Percentiles rank a stretch among this genome's conserved stretches.
Evolutionary conservation across 2,113 vertebrate species (phyloP).

Genomic region (Elgaria multicarinata): DNA sequence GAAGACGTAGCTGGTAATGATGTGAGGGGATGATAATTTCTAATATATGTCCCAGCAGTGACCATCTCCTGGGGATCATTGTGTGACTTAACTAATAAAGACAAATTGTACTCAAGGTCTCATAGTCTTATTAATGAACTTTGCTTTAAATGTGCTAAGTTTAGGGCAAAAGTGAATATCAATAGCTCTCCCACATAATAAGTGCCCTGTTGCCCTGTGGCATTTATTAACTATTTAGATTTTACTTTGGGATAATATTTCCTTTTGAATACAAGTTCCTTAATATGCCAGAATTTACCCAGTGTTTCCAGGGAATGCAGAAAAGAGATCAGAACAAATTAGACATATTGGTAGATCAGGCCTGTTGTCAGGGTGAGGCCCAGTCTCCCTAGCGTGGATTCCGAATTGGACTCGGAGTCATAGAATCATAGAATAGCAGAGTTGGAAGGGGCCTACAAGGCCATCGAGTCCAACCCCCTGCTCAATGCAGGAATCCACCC

Average conservation of each 20-base stretch:
- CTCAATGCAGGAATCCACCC: too few relatives aligned
- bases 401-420: too few relatives aligned
- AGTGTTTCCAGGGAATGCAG: neutral
- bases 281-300: neutral
- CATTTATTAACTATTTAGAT: neutral
- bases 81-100: slow-evolving; percentile 69
- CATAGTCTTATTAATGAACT: neutral
- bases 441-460: too few relatives aligned
- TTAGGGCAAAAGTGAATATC: neutral
- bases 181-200: neutral
- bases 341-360: neutral
- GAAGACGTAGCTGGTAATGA: slow-evolving; percentile 40
- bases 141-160: neutral
- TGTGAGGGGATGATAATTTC: slow-evolving; percentile 31
- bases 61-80: slow-evolving; percentile 50
- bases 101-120: slow-evolving; percentile 38
- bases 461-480: too few relatives aligned
- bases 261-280: too few relatives aligned
- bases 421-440: too few relatives aligned
- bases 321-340: neutral
- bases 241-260: neutral
- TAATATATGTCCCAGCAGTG: slow-evolving; percentile 36
- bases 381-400: too few relatives aligned
- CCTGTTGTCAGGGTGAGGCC: too few relatives aligned
- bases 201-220: too few relatives aligned